phyloP scores from a whole-genome alignment of 37 sponge, comb jelly and placozoan species.

The Beroe forskalii region DNA sequence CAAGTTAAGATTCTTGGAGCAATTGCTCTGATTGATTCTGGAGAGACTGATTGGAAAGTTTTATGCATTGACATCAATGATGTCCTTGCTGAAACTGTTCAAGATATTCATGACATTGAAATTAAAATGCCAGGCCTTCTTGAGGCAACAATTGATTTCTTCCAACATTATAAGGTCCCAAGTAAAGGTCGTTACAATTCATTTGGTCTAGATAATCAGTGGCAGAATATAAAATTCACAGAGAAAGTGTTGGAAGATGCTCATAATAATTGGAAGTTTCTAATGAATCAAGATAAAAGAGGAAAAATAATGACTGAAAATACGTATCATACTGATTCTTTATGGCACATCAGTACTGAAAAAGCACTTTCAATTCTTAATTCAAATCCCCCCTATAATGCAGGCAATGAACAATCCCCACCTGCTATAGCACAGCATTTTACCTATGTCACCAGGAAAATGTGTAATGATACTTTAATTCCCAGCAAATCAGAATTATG shows the following conservation, averaged over 20 bases:
- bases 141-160: conserved; percentile 79
- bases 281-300: conserved; percentile 43
- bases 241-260: conserved; percentile 69
- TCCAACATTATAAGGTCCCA: conserved; percentile 81
- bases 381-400: conserved; percentile 1
- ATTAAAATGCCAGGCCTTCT: conserved; percentile 86
- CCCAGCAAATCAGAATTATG: too few species aligned
- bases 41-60: conserved; percentile 99
- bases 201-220: not conserved
- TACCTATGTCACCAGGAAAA: not conserved
- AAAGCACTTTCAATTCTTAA: not conserved
- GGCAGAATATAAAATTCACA: conserved; percentile 72
- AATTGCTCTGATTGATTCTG: conserved; percentile 93
- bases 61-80: conserved; percentile 90
- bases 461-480: too few species aligned
- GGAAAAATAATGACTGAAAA: conserved; percentile 29
- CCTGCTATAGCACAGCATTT: not conserved
- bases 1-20: conserved; percentile 83
- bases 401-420: not conserved
- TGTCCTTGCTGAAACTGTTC: conserved; percentile 76
- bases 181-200: not conserved
- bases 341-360: conserved; percentile 7
- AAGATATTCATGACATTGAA: conserved; percentile 82
- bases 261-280: conserved; percentile 77
- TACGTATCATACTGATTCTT: not conserved